phyloP scores from a whole-genome alignment of 2,797 vertebrate species.

The Xyrichtys novacula region DNA sequence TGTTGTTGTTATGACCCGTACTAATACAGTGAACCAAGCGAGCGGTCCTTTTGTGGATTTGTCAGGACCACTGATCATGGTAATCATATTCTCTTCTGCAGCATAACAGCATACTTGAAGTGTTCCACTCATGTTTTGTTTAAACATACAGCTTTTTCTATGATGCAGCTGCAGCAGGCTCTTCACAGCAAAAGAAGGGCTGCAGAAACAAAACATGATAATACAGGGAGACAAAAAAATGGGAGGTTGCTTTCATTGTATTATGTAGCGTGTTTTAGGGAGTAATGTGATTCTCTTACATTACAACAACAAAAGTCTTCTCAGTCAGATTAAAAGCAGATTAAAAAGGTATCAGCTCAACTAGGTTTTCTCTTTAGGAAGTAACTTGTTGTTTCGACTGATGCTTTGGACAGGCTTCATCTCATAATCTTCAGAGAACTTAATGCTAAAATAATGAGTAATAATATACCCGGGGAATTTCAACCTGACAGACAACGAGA shows the following conservation, averaged over 20 bases:
- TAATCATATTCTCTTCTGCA: neutral
- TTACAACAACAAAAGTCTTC: slow-evolving; percentile 2
- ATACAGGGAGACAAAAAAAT: slow-evolving; percentile 2
- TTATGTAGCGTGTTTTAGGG: slow-evolving; percentile 15
- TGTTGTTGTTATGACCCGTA: neutral
- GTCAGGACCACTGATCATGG: neutral
- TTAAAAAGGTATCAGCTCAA: neutral
- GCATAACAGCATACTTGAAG: neutral
- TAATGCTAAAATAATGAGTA: too few species aligned
- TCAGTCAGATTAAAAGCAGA: neutral
- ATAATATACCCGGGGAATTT: too few species aligned
- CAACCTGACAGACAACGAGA: too few species aligned
- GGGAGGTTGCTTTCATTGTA: neutral
- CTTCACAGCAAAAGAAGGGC: slow-evolving; percentile 10
- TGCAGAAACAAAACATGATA: slow-evolving; percentile 18
- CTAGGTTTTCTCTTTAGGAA: neutral
- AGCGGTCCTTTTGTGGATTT: neutral
- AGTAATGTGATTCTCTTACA: neutral
- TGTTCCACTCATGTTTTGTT: neutral
- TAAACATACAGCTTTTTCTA: neutral
- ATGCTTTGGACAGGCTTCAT: too few species aligned
- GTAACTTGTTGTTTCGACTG: neutral
- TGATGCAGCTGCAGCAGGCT: neutral
- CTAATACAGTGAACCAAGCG: neutral
- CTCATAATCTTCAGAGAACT: too few species aligned